Evolutionary conservation across 2,113 vertebrate species (phyloP), one percentile per base, ranked within the genome.

Genomic region (Oreochromis niloticus): DNA sequence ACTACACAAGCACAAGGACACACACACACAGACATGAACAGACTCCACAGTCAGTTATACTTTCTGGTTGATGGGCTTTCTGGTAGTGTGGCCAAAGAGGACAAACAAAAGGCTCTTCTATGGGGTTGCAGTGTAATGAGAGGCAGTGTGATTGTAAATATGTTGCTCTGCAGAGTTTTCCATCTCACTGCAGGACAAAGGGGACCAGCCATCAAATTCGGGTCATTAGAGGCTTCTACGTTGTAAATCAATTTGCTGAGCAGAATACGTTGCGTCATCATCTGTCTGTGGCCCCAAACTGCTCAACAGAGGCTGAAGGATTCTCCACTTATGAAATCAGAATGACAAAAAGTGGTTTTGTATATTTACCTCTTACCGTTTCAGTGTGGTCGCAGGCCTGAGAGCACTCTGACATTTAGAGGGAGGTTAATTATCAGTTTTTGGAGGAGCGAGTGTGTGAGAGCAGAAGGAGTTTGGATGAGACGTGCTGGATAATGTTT

Each of bases 101-200:
- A 92, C 87, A 94, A 96, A 97, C 96, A 97, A 97, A 97, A 97
- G 94, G 56, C 95, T 95, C 96, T 94, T 97, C 91, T 95, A 91
- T 86, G 59, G 94, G 92, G 88, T 93, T 94, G 92, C 85, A 87
- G 90, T 75, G 92, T 97, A 98, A 98, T 96, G 96, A 97, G 95
- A 89, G 36, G 54, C 82, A 78, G 92, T 95, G 97, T 95, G 92
- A 93, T 94, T 94, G 92, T 96, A 97, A 97, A 97, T 95, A 95
- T 88, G 93, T 93, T 95, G 89, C 71, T 94, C 82, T 95, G 91
- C 93, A 94, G 63, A 93, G 93, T 96, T 94, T 97, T 97, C 95
- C 88, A 17, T 96, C 89, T 95, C 93, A 94, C 82, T 94, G 94
- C 91, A 94, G 93, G 95, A 97, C 95, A 97, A 97, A 97, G 84